Evolutionary conservation across 2,113 vertebrate genomes (phyloP), one percentile per base, ranked within the genome.

Genomic region (Hypocryptadius cinnamomeus): DNA sequence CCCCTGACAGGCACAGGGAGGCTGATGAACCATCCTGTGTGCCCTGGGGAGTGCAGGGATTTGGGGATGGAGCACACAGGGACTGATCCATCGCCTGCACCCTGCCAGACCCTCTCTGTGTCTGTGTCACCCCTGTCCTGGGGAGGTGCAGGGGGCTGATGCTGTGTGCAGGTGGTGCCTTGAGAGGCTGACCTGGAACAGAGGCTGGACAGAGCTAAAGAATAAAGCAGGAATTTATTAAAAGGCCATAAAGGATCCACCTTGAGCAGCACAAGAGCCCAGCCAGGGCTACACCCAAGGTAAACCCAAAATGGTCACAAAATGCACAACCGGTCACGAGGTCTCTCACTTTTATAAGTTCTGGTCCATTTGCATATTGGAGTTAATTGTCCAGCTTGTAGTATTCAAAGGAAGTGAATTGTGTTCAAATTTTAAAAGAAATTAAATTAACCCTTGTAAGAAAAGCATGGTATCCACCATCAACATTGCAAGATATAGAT

Each of bases 261-360:
- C 35, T 37, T 37, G 57, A 7, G 57, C n/a, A 18, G 24, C 2
- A 18, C 57, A 27, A 39, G 24, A 60, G 16, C 11, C 35, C 16
- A 18, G 57, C 35, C 57, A 60, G 57, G 57, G 35, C 35, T 18
- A 3, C 5, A 27, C 15, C 23, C 57, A 37, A 59, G n/a, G 2
- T 35, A 5, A 5, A 24, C n/a, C n/a, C 57, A 35, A 25, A 60
- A 60, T 18, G 35, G 24, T 27, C 59, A 37, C 35, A 60, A 9
- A 39, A 39, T 39, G 35, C 1, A 8, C 4, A 0, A 8, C 23
- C 4, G 4, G 35, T 25, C 11, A 18, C 2, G 4, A 1, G 24
- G 5, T 39, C 35, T 27, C 24, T 39, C 24, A 27, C 57, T 39
- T 28, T 39, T 27, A 5, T 39, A 3, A 27, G 8, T 60, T 60